Evolutionary conservation across 1,140 invertebrate genomes (phyloP).

Genomic region (Aphidius gifuensis): DNA sequence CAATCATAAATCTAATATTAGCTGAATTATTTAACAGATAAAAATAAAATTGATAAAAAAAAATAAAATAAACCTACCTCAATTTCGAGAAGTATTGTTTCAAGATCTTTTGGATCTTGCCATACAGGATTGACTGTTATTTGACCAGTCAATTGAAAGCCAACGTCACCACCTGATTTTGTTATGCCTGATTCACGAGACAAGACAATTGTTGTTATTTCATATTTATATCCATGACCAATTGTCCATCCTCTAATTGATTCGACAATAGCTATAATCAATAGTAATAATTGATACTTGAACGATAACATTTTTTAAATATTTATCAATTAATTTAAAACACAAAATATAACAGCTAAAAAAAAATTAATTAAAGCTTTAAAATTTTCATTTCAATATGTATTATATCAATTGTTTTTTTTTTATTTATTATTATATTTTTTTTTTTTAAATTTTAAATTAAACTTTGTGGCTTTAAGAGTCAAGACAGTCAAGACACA

Average conservation of each 20-base stretch:
- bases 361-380: conserved; percentile 22
- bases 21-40: no score
- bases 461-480: not conserved
- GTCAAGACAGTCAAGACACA: not conserved
- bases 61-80: conserved; percentile 37
- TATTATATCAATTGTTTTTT: conserved; percentile 10
- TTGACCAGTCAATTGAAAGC: conserved; percentile 56
- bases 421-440: conserved; percentile 4
- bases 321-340: not conserved
- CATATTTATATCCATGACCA: conserved; percentile 47
- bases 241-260: conserved; percentile 41
- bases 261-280: conserved; percentile 44
- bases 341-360: not conserved
- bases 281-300: conserved; percentile 27
- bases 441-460: not conserved
- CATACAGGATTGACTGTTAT: conserved; percentile 57
- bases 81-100: conserved; percentile 51
- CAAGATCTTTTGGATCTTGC: conserved; percentile 50
- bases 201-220: conserved; percentile 53
- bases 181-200: conserved; percentile 52
- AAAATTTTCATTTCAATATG: conserved; percentile 25
- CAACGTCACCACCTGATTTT: conserved; percentile 57
- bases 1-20: no score
- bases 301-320: conserved; percentile 22
- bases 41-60: no score